Percentiles rank a stretch among this genome's conserved stretches.
phyloP scores from a whole-genome alignment of 2,113 vertebrate genomes.

The Hiodon tergisus region DNA sequence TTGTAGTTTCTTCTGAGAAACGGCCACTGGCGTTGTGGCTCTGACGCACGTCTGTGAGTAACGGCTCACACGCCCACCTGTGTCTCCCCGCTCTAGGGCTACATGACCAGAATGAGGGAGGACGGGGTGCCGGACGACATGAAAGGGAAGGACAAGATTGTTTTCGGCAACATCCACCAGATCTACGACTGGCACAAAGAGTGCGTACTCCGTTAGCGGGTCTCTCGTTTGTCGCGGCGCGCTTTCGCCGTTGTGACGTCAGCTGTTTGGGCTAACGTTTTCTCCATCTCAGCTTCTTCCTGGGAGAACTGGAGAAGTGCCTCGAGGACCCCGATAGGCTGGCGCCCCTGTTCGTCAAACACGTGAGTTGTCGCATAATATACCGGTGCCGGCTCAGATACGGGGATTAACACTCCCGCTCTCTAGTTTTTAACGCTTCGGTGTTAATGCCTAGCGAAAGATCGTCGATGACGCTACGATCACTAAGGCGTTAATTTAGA shows the following conservation, averaged over 20 bases:
- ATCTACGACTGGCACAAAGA: constrained; percentile 99
- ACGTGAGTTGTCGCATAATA: constrained; percentile 62
- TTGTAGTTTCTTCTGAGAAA: too few species aligned
- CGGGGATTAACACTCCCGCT: neutral
- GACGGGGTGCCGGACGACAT: constrained; percentile 95
- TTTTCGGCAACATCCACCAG: constrained; percentile 97
- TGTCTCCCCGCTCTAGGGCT: constrained; percentile 67
- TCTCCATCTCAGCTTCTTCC: constrained; percentile 75
- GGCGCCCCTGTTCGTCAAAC: constrained; percentile 87
- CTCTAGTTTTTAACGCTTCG: too few species aligned
- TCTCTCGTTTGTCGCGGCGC: too few species aligned
- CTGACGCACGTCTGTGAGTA: too few species aligned
- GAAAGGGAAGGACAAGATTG: constrained; percentile 98
- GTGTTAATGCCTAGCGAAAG: too few species aligned
- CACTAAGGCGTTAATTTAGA: too few species aligned
- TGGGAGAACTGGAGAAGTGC: constrained; percentile 94
- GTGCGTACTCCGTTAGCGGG: constrained; percentile 59
- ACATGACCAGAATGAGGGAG: constrained; percentile 95
- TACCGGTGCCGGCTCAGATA: neutral
- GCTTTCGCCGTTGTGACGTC: neutral
- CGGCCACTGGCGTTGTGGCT: too few species aligned
- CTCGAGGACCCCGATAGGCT: constrained; percentile 93
- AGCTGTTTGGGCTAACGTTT: too few species aligned
- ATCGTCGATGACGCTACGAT: too few species aligned
- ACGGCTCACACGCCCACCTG: neutral